Evolutionary conservation across 1,140 invertebrate species (phyloP), one percentile per base, ranked within the genome.

Genomic region (Limonius californicus): DNA sequence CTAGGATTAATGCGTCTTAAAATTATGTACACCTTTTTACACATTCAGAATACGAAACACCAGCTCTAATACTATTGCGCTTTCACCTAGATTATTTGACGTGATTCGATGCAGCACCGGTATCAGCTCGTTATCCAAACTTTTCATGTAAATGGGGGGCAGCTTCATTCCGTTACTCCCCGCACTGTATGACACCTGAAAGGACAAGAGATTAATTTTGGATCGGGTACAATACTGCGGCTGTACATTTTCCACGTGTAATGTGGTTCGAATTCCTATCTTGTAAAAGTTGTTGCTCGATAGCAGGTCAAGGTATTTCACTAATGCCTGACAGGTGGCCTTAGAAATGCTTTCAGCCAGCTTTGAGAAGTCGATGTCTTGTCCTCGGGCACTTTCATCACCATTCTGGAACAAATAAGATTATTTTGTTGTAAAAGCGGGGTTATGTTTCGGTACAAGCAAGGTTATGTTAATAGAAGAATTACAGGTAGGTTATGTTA

Each of bases 101-200:
- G 87, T 84, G 67, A 87, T 85, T 70, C 85, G 81, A 71, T 90
- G 88, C 35, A 95, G 81, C 14, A 92, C 87, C 58, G 90, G 89
- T 65, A 94, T 87, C 43, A 95, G 78, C 75, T 91, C 88, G 74
- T 88, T 89, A 77, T 94, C 92, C 68, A 94, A 78, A 68, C 88
- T 87, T 68, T 90, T 90, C 89, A 94, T 92, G 73, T 91, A 92
- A 50, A 86, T 80, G 9, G 89, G 84, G 8, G 90, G 85, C 57
- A 95, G 77, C 71, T 86, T 87, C 14, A 82, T 79, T 11, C 87
- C 87, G 67, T 85, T 82, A 14, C 88, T 85, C 19, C 92, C 92
- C 15, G 90, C 87, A 74, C 90, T 88, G 76, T 94, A 95, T 21
- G 89, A 89, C 57, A 93, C 90, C 90, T 93, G 67, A 15, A 75